Evolutionary conservation across 2,888 invertebrate genomes (phyloP).

Genomic region (Lobophora halterata): DNA sequence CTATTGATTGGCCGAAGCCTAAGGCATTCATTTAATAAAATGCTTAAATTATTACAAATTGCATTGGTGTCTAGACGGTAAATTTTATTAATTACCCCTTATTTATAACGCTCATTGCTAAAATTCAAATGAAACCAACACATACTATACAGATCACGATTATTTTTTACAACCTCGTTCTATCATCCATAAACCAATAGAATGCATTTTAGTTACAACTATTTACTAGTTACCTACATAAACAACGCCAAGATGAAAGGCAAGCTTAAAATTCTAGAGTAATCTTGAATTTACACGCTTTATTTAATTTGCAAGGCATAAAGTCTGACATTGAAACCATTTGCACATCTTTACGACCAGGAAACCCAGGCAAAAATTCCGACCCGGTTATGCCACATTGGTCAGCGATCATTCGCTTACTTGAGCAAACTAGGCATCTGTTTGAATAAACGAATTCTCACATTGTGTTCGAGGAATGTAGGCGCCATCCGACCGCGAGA

Average conservation of each 20-base stretch:
- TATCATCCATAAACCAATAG: too few relatives aligned
- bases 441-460: constrained; percentile 34
- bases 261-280: constrained; percentile 39
- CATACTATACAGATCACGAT: constrained; percentile 16
- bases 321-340: constrained; percentile 72
- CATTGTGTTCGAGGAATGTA: constrained; percentile 47
- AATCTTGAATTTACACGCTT: constrained; percentile 41
- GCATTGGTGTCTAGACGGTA: constrained; percentile 61
- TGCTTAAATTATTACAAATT: constrained; percentile 56
- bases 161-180: constrained; percentile 3
- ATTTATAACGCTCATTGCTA: constrained; percentile 53
- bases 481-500: constrained; percentile 57
- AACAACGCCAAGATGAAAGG: constrained; percentile 39
- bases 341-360: constrained; percentile 67
- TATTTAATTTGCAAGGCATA: constrained; percentile 64
- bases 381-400: constrained; percentile 53
- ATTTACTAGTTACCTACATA: constrained; percentile 25
- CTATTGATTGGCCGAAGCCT: constrained; percentile 12
- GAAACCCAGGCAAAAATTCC: constrained; percentile 59
- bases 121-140: constrained; percentile 17
- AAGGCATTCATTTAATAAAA: constrained; percentile 21
- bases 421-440: constrained; percentile 28
- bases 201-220: too few relatives aligned
- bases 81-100: constrained; percentile 56
- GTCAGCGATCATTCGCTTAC: constrained; percentile 48